These are phyloP conservation scores for Nomia melanderi DNA, from an alignment of 1,140 invertebrate genomes.

Conservation along the genomic window DNA sequence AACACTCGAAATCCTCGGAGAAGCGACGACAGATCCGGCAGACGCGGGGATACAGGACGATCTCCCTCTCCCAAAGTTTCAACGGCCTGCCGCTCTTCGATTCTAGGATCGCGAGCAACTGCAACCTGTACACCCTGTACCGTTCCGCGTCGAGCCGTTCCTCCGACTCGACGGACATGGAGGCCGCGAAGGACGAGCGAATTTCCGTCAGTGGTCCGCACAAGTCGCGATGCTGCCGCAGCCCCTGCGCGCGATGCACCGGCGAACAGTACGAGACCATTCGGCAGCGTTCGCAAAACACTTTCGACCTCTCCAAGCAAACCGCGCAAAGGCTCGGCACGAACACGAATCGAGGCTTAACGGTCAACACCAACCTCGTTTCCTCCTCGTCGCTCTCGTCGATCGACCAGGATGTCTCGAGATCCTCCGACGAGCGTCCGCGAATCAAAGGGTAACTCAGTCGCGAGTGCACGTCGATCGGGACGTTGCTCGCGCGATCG, in stretches of 20 bases:
- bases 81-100: conserved; percentile 82
- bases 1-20: conserved; percentile 81
- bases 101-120: conserved; percentile 83
- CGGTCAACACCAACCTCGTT: conserved; percentile 67
- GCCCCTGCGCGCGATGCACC: conserved; percentile 78
- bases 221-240: conserved; percentile 76
- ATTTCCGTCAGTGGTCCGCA: conserved; percentile 74
- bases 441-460: conserved; percentile 51
- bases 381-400: conserved; percentile 64
- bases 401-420: background rate
- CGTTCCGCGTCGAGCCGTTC: conserved; percentile 82
- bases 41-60: conserved; percentile 85
- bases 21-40: conserved; percentile 82
- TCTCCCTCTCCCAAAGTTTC: conserved; percentile 85
- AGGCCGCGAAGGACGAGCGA: conserved; percentile 48
- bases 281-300: conserved; percentile 78
- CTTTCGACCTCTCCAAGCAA: conserved; percentile 68
- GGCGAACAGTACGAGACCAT: conserved; percentile 82
- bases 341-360: conserved; percentile 72
- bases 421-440: background rate
- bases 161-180: conserved; percentile 77
- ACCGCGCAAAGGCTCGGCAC: conserved; percentile 75
- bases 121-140: conserved; percentile 83
- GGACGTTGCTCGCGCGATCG: background rate
- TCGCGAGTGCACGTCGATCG: conserved; percentile 62